Evolutionary conservation across 2,113 vertebrate species (phyloP), one percentile per base, ranked within the genome.

Genomic region (Melospiza melodia): DNA sequence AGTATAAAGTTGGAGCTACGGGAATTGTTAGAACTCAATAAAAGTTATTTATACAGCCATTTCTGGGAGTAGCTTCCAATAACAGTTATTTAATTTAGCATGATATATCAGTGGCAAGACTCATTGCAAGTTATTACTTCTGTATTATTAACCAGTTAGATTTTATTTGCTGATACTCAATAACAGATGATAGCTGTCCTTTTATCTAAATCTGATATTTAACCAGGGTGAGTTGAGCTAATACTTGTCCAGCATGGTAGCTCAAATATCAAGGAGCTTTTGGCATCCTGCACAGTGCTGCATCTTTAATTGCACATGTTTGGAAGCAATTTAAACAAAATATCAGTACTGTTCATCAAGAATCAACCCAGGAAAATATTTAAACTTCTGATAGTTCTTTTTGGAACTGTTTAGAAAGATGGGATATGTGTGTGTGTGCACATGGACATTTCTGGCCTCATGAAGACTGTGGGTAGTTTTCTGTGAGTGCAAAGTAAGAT

Each of bases 1-100:
- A 3, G 69, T 8, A 28, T 59, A 20, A 62, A 27, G 63, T 25
- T 91, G 51, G 35, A 87, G 62, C 55, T 81, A 5, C 2, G 20
- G 52, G 84, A 77, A 62, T 85, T 59, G 52, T 65, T 88, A 87
- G 84, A 67, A 37, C 7, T 86, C 74, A 85, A 7, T 94, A 69
- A 79, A 93, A 95, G 74, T 95, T 97, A 96, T 91, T 92, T 89
- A 85, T 41, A 39, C 39, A 88, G 35, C 84, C n/a, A n/a, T 51
- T 74, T 48, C 59, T 68, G 71, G 49, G 62, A 95, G 66, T 86
- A 91, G 87, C 35, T 90, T 83, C 76, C 48, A 57, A 72, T 67
- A 93, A 71, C 31, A 61, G 4, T 75, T 68, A 39, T 88, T 61
- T 75, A 83, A 81, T 95, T 89, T 77, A 91, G 90, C 31, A 62